Conservation (phyloP, 2,797 vertebrate species). For the Cephalopachus bancanus region DNA sequence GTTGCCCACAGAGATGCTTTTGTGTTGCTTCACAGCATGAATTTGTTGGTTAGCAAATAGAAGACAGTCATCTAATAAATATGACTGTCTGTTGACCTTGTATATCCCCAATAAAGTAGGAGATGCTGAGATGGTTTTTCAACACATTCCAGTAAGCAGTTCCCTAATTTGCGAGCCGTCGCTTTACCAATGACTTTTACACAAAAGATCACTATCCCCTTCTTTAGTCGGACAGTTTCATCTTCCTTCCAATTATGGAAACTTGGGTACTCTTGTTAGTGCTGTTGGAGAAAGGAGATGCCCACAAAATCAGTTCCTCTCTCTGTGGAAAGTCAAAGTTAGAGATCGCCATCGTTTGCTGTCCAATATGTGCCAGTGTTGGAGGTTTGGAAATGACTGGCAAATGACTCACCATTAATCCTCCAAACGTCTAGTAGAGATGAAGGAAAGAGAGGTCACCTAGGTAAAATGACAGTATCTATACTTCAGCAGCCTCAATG, state of each 20-base stretch:
- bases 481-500: background rate
- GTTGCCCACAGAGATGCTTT: slow-evolving; percentile 35
- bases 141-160: background rate
- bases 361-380: background rate
- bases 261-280: slow-evolving; percentile 15
- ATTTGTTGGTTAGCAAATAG: slow-evolving; percentile 25
- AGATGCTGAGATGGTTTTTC: slow-evolving; percentile 25
- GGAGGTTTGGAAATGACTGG: slow-evolving; percentile 20
- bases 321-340: background rate
- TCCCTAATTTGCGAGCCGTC: background rate
- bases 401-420: slow-evolving; percentile 29
- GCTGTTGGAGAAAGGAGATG: background rate
- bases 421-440: slow-evolving; percentile 18
- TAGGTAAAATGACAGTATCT: background rate
- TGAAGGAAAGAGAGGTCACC: background rate
- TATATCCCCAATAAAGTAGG: background rate
- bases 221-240: background rate
- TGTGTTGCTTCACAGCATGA: background rate
- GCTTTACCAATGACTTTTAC: background rate
- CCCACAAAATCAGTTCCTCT: background rate
- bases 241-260: slow-evolving; percentile 9
- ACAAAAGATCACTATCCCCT: background rate
- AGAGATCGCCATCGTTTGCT: background rate
- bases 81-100: background rate
- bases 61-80: slow-evolving; percentile 1